Conservation (phyloP, 2,113 vertebrate genomes). For the Hucho hucho region DNA sequence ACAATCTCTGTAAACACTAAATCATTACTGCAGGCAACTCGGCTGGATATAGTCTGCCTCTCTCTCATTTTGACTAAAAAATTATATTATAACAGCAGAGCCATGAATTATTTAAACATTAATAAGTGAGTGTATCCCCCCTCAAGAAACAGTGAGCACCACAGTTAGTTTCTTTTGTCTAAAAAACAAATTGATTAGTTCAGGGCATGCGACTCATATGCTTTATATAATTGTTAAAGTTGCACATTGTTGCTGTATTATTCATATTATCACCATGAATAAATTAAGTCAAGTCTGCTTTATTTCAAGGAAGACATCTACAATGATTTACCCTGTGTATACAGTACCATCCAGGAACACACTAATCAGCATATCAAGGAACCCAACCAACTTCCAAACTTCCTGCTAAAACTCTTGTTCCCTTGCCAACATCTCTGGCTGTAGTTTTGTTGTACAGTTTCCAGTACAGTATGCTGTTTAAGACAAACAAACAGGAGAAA, state of each 20-base stretch:
- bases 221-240: not conserved
- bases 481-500: constrained; percentile 36
- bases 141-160: constrained; percentile 9
- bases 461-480: constrained; percentile 9
- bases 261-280: not conserved
- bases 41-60: constrained; percentile 26
- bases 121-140: constrained; percentile 28
- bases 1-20: constrained; percentile 48
- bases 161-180: not conserved
- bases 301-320: not conserved
- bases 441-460: not conserved
- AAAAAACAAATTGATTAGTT: not conserved
- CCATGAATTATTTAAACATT: not conserved
- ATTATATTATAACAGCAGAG: constrained; percentile 14
- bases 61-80: constrained; percentile 13
- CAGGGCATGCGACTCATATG: not conserved
- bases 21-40: constrained; percentile 36
- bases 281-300: not conserved
- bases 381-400: constrained; percentile 1
- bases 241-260: not conserved
- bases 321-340: not conserved
- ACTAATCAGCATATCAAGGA: too few species aligned
- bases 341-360: too few species aligned
- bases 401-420: not conserved
- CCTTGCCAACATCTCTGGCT: not conserved